Conservation (phyloP, 2,888 invertebrate genomes). For the Melieria picta region DNA sequence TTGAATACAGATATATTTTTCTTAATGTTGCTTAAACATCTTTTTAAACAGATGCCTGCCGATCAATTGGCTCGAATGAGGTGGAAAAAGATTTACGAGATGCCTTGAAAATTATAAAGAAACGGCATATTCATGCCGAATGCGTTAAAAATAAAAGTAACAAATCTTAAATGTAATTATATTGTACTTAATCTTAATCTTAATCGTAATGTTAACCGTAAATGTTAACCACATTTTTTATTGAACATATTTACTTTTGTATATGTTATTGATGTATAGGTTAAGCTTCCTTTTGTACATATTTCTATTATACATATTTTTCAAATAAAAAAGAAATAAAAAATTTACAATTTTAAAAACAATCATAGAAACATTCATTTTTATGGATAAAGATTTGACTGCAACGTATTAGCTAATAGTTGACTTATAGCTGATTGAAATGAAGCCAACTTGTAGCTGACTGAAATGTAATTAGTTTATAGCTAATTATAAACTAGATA, state of each 20-base stretch:
- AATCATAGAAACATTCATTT: too few relatives aligned
- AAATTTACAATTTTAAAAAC: too few relatives aligned
- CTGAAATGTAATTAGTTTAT: not conserved
- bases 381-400: too few relatives aligned
- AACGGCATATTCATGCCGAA: conserved; percentile 8
- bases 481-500: conserved; percentile 3
- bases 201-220: not conserved
- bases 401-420: too few relatives aligned
- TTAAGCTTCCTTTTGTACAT: too few relatives aligned
- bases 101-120: conserved; percentile 18
- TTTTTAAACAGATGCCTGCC: conserved; percentile 14
- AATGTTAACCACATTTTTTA: not conserved
- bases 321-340: too few relatives aligned
- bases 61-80: conserved; percentile 9
- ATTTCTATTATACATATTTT: too few relatives aligned
- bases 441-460: conserved; percentile 3
- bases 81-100: conserved; percentile 10
- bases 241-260: not conserved
- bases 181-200: not conserved
- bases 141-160: conserved; percentile 18
- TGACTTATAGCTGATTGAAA: not conserved
- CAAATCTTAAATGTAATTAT: conserved; percentile 9
- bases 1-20: conserved; percentile 3
- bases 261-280: not conserved
- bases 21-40: conserved; percentile 4